Base-by-base conservation (phyloP, 2,797 vertebrate species). In the Melopsittacus undulatus region DNA sequence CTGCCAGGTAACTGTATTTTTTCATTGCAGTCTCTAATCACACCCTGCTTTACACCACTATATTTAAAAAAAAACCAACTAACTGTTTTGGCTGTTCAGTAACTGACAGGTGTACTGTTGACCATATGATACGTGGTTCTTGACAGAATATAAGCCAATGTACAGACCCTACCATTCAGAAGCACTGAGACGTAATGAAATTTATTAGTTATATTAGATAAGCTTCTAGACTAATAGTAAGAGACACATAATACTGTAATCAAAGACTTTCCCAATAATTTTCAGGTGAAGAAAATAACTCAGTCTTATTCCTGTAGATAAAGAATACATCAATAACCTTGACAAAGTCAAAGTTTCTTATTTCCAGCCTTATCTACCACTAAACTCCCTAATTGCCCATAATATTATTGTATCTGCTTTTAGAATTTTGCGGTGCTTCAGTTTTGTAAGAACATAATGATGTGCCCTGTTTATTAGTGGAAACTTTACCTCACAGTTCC, bases 251-350 rank as follows among this genome's bases (percentile, higher is more conserved):
- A 17, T 36, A 49, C 11, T 81, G 80, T 84, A 94, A 97, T 38
- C 38, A 82, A 96, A 97, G 42, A 76, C 75, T 72, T 43, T 83
- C 42, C 13, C 36, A 79, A 42, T 75, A 43, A 32, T 87, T 81
- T 93, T 70, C 38, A 84, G 40, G 9, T 10, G 27, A 78, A 62
- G 10, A 89, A 87, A 87, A 52, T 43, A 57, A 72, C 42, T 59
- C 23, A 54, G 38, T 11, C 9, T 15, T 62, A 48, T 82, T 83
- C 42, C 63, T 80, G 54, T 91, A 88, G 92, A 89, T 79, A 48
- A 67, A 89, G 89, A 90, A 96, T 94, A 77, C 19, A 90, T 91
- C 29, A 30, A 52, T 94, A 69, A 90, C 84, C 74, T 95, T 92
- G 91, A 87, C 57, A 95, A 96, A 93, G 83, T 72, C 40, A 23